Evolutionary conservation across 2,888 invertebrate genomes (phyloP), one percentile per base, ranked within the genome.

Genomic region (Julus scanicus): DNA sequence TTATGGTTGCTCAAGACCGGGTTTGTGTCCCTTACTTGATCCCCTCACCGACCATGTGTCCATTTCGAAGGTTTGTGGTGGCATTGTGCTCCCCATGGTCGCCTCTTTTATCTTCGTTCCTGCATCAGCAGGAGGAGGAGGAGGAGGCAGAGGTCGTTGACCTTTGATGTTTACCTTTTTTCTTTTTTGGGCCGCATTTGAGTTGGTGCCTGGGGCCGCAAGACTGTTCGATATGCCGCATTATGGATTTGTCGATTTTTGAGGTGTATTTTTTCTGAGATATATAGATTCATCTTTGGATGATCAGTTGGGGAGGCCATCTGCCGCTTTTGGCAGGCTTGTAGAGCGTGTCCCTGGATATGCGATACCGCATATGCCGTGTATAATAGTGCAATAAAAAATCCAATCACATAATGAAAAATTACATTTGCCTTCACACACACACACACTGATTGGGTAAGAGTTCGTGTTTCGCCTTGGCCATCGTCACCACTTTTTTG

Each of bases 361-460:
- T 11, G 37, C 80, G 80, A 80, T 80, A 80, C 13, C 80, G 37
- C 80, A 29, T 39, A 39, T 39, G 80, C 80, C 80, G 80, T 37
- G 80, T 80, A 37, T 37, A 80, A 80, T 80, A 80, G 80, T 37
- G 80, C 80, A 13, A 80, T 80, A 39, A 80, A 80, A 80, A 80
- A 80, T 80, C 80, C 80, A 80, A 80, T 80, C 29, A 13, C 80
- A 29, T 80, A 80, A 80, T 80, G 80, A 80, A 80, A 80, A 80
- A 80, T 80, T 80, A 37, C 80, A 80, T 80, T 80, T 80, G 80
- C 80, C 80, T 80, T 80, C 80, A 80, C 29, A 29, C 29, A 29
- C 29, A 29, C 29, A 29, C 29, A 29, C 37, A 80, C 37, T 80
- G 80, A 80, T 80, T 80, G 80, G 80, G 80, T 80, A 80, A 80